Percentiles rank a stretch among this genome's conserved stretches.
Evolutionary conservation across 2,113 vertebrate species (phyloP).

Genomic region (Petroica traversi): DNA sequence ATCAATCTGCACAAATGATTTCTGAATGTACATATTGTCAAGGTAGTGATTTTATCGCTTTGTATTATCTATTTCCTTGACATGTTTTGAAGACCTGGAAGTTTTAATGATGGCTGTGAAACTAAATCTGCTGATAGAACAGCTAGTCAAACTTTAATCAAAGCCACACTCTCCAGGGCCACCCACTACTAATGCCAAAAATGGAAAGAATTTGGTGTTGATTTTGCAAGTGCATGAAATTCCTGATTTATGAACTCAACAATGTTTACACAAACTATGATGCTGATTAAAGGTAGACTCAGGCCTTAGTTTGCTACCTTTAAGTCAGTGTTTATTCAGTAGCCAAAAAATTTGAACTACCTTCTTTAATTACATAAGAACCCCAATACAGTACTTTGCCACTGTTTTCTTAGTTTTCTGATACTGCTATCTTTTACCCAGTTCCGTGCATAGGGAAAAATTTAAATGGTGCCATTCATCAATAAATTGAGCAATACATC

Average conservation of each 20-base stretch:
- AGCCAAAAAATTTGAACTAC: background rate
- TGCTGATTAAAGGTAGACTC: background rate
- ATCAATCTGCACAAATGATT: background rate
- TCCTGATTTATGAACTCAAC: background rate
- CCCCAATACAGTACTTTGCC: background rate
- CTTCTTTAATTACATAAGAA: background rate
- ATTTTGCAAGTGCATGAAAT: background rate
- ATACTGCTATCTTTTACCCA: background rate
- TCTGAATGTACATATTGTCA: background rate
- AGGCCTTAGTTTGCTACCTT: background rate
- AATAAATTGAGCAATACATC: background rate
- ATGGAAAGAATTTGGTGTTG: background rate
- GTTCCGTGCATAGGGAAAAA: background rate
- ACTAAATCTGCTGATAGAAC: background rate
- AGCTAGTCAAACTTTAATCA: background rate
- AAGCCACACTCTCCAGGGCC: background rate
- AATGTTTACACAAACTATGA: fast-evolving
- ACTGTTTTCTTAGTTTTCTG: background rate
- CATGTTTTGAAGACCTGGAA: background rate
- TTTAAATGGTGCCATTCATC: slow-evolving; percentile 18
- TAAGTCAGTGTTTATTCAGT: background rate
- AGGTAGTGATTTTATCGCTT: background rate
- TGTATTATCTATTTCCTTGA: background rate
- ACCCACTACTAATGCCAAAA: background rate
- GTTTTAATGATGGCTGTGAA: background rate